Base-by-base conservation (phyloP, 2,797 vertebrate species). In the Syndactyla subalaris region DNA sequence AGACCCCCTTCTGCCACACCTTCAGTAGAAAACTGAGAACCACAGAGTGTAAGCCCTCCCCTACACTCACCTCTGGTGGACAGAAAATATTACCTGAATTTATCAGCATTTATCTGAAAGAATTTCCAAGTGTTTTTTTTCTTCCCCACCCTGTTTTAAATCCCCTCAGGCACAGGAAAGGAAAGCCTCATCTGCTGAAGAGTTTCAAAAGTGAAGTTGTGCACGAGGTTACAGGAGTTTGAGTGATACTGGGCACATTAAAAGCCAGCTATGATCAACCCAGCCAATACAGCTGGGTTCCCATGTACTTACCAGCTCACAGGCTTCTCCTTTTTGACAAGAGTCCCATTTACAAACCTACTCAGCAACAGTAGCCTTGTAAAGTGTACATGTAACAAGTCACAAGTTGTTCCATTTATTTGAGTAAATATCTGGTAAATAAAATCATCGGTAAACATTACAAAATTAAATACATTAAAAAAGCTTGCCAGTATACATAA, bases 401-500 rank as follows among this genome's bases (percentile, higher is more conserved):
- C 97, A 97, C 98, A 98, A 97, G 98, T 97, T 97, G 96, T 97
- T 97, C 97, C 96, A 95, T 98, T 98, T 98, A 98, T 98, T 98
- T 96, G 97, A 98, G 98, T 98, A 98, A 98, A 98, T 98, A 98
- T 97, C 97, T 98, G 94, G 98, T 98, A 98, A 98, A 98, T 98
- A 98, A 98, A 97, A 97, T 97, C 97, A 97, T 98, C 43, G 66
- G 93, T 98, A 98, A 98, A 98, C 98, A 97, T 98, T 98, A 98
- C 97, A 98, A 98, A 98, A 98, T 98, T 98, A 98, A 98, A 98
- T 97, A 98, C 98, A 97, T 98, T 98, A 92, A 95, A 97, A 98
- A 98, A 98, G 97, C 98, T 98, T 98, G 98, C 97, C 98, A 97
- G 98, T 97, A 96, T 97, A 98, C 97, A 92, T 95, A 98, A 98